Evolutionary conservation across 1,140 invertebrate genomes (phyloP), one percentile per base, ranked within the genome.

Genomic region (Lanistes nyassanus): DNA sequence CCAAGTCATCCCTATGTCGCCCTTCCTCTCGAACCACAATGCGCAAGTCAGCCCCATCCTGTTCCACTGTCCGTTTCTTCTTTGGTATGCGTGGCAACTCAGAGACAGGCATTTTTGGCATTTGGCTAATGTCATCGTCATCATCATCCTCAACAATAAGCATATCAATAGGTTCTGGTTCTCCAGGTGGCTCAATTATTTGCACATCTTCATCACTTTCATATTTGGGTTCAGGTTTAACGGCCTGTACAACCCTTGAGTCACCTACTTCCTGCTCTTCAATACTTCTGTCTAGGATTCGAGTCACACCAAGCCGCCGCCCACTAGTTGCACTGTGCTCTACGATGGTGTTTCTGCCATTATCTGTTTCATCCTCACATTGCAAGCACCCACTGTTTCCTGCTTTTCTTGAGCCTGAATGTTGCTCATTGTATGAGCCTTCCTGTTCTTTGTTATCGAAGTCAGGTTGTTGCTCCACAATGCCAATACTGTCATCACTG

Each of bases 71-170:
- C 5, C 71, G 37, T 36, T 72, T 67, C 42, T 72, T 72, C 23
- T 56, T 77, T 21, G 72, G 76, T 56, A 74, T 74, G 13, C 76
- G 47, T 47, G 76, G 71, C 36, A 70, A 37, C 31, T 77, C 71
- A 16, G 76, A 77, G 11, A 74, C 47, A 21, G 76, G 65, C 60
- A 74, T 51, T 74, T 74, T 77, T 23, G 70, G 66, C 51, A 68
- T 64, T 19, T 47, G 62, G 21, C 34, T 66, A 21, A 26, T 56
- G 60, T 72, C 70, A 39, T 72, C 70, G 42, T 72, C 70, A 4
- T 72, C 70, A 72, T 72, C 70, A 29, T 72, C 70, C 29, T 72
- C 70, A 21, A 72, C 70, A 42, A 72, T 72, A 26, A 72, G 70
- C 23, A 56, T 72, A 55, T 72, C 70, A 36, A 70, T 56, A 3